phyloP scores from a whole-genome alignment of 2,797 vertebrate genomes.

The Coregonus suidteri region DNA sequence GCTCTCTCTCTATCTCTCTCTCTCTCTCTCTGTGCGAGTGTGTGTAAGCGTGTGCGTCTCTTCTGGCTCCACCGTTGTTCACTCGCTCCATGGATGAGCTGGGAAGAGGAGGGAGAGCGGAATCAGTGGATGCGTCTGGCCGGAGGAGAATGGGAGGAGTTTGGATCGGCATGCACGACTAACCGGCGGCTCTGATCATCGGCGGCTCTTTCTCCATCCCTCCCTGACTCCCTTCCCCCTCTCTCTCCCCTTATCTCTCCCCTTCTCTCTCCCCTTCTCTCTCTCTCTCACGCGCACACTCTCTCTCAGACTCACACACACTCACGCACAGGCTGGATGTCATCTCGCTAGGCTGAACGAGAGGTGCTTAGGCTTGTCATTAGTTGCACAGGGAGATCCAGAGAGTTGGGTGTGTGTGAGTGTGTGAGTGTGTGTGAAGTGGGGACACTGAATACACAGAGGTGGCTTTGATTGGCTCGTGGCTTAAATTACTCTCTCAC shows the following conservation, averaged over 20 bases:
- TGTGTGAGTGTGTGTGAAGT: slow-evolving; percentile 11
- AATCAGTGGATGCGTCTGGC: slow-evolving; percentile 57
- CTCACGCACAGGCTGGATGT: slow-evolving; percentile 68
- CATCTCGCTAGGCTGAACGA: slow-evolving; percentile 73
- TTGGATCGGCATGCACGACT: slow-evolving; percentile 62
- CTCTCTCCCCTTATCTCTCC: slow-evolving; percentile 53
- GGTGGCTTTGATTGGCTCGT: slow-evolving; percentile 85
- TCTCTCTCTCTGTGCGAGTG: slow-evolving; percentile 53
- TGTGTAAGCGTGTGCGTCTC: slow-evolving; percentile 42
- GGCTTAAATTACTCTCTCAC: slow-evolving; percentile 67
- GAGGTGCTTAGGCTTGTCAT: slow-evolving; percentile 76
- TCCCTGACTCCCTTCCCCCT: slow-evolving; percentile 50
- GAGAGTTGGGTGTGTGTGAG: slow-evolving; percentile 35
- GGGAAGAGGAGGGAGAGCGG: slow-evolving; percentile 70
- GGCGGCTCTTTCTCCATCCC: slow-evolving; percentile 41
- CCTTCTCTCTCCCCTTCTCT: slow-evolving; percentile 9
- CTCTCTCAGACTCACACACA: slow-evolving; percentile 14
- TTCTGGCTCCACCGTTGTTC: slow-evolving; percentile 77
- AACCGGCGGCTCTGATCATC: slow-evolving; percentile 69
- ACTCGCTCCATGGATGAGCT: slow-evolving; percentile 80
- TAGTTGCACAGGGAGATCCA: slow-evolving; percentile 51
- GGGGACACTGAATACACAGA: slow-evolving; percentile 71
- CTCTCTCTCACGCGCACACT: slow-evolving; percentile 4
- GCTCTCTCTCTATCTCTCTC: slow-evolving; percentile 9
- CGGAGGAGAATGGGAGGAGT: slow-evolving; percentile 69